phyloP scores from a whole-genome alignment of 2,797 vertebrate species.

The Lacerta agilis region DNA sequence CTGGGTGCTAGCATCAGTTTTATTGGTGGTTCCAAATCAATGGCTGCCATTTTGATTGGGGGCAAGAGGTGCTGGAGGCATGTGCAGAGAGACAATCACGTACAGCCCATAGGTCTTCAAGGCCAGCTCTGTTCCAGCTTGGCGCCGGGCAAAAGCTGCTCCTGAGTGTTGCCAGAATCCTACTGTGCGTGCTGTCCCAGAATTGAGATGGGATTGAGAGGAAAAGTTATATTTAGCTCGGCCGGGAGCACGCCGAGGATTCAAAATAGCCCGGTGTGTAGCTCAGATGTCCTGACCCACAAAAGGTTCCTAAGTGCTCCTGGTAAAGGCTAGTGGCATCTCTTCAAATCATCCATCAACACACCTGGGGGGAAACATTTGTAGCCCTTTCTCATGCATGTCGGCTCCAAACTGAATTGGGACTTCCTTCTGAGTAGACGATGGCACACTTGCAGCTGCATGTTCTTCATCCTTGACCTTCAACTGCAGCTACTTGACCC shows the following conservation, averaged over 20 bases:
- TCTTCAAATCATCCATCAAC: too few species aligned
- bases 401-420: too few species aligned
- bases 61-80: neutral
- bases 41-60: too few species aligned
- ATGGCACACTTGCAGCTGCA: too few species aligned
- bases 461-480: neutral
- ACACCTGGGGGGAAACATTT: neutral
- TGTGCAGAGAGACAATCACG: neutral
- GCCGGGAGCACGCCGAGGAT: neutral
- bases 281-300: slow-evolving; percentile 57
- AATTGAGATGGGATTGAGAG: neutral
- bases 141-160: neutral
- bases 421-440: neutral
- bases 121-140: neutral
- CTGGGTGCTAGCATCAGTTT: neutral
- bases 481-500: too few species aligned
- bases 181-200: neutral
- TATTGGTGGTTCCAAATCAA: neutral
- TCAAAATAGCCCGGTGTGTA: slow-evolving; percentile 17
- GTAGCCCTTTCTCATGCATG: rapidly evolving
- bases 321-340: neutral
- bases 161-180: neutral
- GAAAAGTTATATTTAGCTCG: slow-evolving; percentile 59
- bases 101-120: too few species aligned
- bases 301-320: slow-evolving; percentile 24